Evolutionary conservation across 1,140 invertebrate species (phyloP).

Genomic region (Zaprionus lachaisei): DNA sequence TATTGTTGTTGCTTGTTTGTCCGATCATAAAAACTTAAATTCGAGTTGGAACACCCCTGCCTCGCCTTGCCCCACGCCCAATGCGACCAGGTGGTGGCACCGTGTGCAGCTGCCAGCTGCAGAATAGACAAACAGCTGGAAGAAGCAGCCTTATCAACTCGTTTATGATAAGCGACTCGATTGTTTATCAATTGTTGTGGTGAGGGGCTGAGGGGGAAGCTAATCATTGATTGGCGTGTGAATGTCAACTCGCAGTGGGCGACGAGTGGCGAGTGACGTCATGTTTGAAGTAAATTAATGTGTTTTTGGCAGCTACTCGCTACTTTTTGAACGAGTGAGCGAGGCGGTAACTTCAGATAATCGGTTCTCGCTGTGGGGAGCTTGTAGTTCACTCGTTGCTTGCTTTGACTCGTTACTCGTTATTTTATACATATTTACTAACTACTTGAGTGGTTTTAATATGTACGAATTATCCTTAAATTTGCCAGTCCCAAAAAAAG

Average conservation of each 20-base stretch:
- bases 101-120: slow-evolving; percentile 3
- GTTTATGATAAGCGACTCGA: background rate
- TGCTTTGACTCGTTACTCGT: background rate
- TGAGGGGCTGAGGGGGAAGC: background rate
- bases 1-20: background rate
- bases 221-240: background rate
- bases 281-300: background rate
- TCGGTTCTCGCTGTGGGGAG: background rate
- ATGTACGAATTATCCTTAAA: no score
- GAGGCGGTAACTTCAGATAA: background rate
- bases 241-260: background rate
- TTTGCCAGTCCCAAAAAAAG: no score
- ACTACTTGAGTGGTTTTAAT: background rate
- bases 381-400: background rate
- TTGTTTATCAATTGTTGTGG: background rate
- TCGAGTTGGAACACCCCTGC: background rate
- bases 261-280: background rate
- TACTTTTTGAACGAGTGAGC: background rate
- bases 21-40: background rate
- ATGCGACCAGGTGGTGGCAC: background rate
- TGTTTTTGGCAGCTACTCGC: background rate
- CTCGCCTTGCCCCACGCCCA: background rate
- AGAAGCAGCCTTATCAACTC: background rate
- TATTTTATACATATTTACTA: background rate
- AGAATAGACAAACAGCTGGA: background rate